These are phyloP conservation scores for Spizaetus ornatus DNA, from an alignment of 2,113 vertebrate genomes.

Conservation along the genomic window DNA sequence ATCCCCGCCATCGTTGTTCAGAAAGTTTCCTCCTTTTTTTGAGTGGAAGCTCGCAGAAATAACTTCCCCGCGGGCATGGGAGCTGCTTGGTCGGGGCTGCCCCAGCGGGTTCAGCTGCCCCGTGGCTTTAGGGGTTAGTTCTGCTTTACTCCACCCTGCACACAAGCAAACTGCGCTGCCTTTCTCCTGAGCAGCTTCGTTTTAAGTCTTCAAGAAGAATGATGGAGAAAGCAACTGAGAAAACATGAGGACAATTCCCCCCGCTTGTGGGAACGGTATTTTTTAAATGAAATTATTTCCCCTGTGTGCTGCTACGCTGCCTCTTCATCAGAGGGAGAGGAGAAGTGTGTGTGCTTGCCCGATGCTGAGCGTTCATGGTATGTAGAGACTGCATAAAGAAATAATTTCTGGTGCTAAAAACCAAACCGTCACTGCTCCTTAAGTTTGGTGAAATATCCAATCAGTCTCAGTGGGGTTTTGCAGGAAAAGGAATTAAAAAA, in stretches of 20 bases:
- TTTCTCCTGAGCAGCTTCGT: not conserved
- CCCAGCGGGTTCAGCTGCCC: not conserved
- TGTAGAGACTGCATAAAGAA: not conserved
- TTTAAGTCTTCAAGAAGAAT: not conserved
- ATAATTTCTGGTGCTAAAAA: not conserved
- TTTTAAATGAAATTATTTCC: not conserved
- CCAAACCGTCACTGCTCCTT: not conserved
- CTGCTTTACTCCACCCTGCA: not conserved
- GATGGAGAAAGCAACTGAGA: not conserved
- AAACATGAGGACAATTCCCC: not conserved
- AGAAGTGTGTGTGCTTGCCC: not conserved
- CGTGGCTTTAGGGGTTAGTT: not conserved
- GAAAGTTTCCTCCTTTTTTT: not conserved
- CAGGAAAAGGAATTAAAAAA: not conserved
- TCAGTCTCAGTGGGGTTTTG: slow-evolving; percentile 3
- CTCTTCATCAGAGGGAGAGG: not conserved
- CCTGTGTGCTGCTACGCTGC: not conserved
- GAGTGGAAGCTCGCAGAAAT: not conserved
- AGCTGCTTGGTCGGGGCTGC: not conserved
- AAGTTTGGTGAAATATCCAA: slow-evolving; percentile 34
- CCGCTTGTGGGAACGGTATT: not conserved
- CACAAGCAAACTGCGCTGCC: not conserved
- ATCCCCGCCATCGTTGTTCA: not conserved
- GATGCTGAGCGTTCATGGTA: fast-evolving
- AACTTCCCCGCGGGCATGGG: not conserved